A percentile compares a stretch with the other conserved stretches of the same genome.
These are phyloP conservation scores for Adineta ricciae DNA, from an alignment of 2,888 invertebrate species.

Conservation along the genomic window DNA sequence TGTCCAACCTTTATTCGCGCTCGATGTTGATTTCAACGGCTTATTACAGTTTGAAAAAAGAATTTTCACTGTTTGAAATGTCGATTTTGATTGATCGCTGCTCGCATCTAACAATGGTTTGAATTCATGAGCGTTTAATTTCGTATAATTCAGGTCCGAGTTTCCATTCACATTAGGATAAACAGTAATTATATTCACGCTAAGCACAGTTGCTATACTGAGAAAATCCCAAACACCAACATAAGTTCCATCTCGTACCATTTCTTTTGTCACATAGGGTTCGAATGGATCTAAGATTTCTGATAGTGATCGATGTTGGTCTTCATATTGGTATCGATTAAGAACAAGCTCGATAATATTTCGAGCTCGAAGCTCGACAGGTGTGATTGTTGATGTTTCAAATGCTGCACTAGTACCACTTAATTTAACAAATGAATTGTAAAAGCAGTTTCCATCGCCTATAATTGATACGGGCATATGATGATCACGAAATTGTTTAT, in stretches of 20 bases:
- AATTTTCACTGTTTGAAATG: background rate
- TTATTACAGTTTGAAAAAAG: background rate
- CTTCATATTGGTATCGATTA: background rate
- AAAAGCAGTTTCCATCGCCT: slow-evolving; percentile 16
- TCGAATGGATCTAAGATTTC: background rate
- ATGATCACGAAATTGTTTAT: background rate
- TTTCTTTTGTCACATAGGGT: background rate
- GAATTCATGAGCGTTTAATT: background rate
- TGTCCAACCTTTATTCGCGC: background rate
- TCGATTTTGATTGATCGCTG: background rate
- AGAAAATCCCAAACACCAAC: background rate
- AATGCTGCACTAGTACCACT: background rate
- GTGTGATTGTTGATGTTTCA: background rate
- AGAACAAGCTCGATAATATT: background rate
- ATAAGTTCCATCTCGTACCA: background rate
- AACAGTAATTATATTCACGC: background rate
- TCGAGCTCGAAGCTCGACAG: background rate
- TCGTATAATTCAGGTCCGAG: background rate
- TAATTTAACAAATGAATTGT: background rate
- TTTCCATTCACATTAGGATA: background rate
- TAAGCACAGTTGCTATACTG: background rate
- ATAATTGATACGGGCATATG: background rate
- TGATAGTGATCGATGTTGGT: background rate
- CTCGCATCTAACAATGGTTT: background rate
- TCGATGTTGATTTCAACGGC: too few relatives aligned